Base-by-base conservation (phyloP, 2,113 vertebrate genomes). In the Antechinus stuartii region DNA sequence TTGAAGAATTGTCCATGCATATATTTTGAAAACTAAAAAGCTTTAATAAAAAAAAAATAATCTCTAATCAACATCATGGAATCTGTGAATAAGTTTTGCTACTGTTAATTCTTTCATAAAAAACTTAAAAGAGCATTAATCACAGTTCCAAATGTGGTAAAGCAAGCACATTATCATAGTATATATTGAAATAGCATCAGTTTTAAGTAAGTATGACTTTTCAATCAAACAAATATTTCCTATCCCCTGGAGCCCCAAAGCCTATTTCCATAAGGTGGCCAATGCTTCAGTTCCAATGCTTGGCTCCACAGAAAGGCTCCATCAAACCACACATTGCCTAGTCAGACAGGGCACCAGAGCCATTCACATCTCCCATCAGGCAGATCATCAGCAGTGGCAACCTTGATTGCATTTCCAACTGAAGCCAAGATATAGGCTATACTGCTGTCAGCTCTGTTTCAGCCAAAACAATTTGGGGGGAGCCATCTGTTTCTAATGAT, bases 241-340 rank as follows among this genome's bases (percentile, higher is more conserved):
- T 16, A 84, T n/a, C 19, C 68, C 8, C 14, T 84, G n/a, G n/a
- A n/a, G 19, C 68, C 68, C 68, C 68, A 42, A 42, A n/a, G 35
- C 2, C 35, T 84, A 42, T 84, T 84, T 84, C 19, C 68, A 84
- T 42, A 84, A 84, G 68, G n/a, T 84, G 68, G 5, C 7, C n/a
- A 84, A 84, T 2, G 19, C 14, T 84, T 84, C 16, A 84, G 35
- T 84, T 84, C 19, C 35, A 84, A 84, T 84, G 68, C 68, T 16
- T 84, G 68, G n/a, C 68, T 84, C 68, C 68, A 84, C n/a, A 84
- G 68, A 84, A 84, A 84, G n/a, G n/a, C n/a, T 84, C n/a, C 68
- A 84, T 84, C 16, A 84, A 84, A n/a, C 16, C 68, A 23, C 68
- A 84, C n/a, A 23, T 84, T 84, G 68, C 68, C 35, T 84, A 84